Base-by-base conservation (phyloP, 2,797 vertebrate species). In the Ibycter americanus region DNA sequence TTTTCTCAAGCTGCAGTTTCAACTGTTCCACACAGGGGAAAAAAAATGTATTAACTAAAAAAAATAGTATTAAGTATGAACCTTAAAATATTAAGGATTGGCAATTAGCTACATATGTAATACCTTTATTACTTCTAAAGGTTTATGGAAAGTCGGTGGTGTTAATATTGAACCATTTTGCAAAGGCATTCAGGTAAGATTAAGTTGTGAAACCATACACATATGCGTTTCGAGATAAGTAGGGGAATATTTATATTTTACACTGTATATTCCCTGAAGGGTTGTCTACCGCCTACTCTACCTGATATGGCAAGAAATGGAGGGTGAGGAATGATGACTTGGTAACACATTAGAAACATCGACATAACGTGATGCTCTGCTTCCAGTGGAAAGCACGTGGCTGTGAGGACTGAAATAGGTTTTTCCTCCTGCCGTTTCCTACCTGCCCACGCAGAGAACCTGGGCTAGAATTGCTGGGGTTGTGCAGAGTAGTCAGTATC, bases 381-480 rank as follows among this genome's bases (percentile, higher is more conserved):
- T 94, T 96, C 92, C 82, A 85, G 42, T 21, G 42, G 49, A 84
- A 72, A 85, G 67, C 84, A 91, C 76, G 26, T 11, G 59, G 29
- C 31, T 66, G 25, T 40, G 55, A 87, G 63, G 71, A 73, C 31
- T 47, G 47, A 85, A 87, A 92, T 47, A 89, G 56, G 11, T 47
- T 87, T 91, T 87, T 59, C 34, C 44, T 87, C 19, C 63, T 62
- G 59, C 36, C 3, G 2, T 26, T 91, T 36, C 38, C 12, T 42
- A 62, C 10, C 42, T 52, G n/a, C 93, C 59, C 52, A 80, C 2
- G 0, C 1, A 1, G 54, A 90, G 14, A 51, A 73, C 42, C 29
- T 1, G 5, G 46, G 38, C 55, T 91, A 76, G 51, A 89, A 72
- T 49, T 4, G 1, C 54, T 77, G 9, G 16, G 27, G 32, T 59